These are phyloP conservation scores for Mamestra brassicae DNA, from an alignment of 2,888 invertebrate genomes.

Conservation along the genomic window DNA sequence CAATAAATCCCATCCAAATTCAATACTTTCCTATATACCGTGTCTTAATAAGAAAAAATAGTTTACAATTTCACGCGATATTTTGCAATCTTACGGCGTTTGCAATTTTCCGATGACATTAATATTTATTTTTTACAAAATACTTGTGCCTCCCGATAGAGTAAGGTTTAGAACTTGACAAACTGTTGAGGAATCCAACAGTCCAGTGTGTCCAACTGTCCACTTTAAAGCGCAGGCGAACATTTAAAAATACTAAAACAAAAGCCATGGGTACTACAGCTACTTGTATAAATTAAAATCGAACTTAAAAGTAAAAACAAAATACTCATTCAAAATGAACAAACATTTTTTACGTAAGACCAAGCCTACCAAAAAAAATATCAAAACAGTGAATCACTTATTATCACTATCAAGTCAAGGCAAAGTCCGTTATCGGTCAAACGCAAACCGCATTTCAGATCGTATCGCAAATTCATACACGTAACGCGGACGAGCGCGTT, in stretches of 20 bases:
- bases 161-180: too few relatives aligned
- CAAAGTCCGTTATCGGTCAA: constrained; percentile 78
- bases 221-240: too few relatives aligned
- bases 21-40: too few relatives aligned
- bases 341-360: constrained; percentile 32
- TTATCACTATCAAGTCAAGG: constrained; percentile 63
- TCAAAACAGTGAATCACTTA: constrained; percentile 57
- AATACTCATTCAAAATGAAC: constrained; percentile 11
- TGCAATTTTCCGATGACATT: too few relatives aligned
- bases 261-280: background rate
- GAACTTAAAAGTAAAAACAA: background rate
- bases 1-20: too few relatives aligned
- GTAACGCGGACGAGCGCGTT: constrained; percentile 60
- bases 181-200: too few relatives aligned
- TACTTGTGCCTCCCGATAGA: too few relatives aligned
- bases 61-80: too few relatives aligned
- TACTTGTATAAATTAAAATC: background rate
- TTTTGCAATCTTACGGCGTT: too few relatives aligned
- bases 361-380: constrained; percentile 58
- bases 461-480: constrained; percentile 66
- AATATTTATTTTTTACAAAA: too few relatives aligned
- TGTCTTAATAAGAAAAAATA: too few relatives aligned
- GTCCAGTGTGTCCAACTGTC: too few relatives aligned
- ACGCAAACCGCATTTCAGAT: constrained; percentile 67
- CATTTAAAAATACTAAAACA: background rate